Conservation (phyloP, 92 coral and sea anemone genomes). For the Meandrina meandrites region DNA sequence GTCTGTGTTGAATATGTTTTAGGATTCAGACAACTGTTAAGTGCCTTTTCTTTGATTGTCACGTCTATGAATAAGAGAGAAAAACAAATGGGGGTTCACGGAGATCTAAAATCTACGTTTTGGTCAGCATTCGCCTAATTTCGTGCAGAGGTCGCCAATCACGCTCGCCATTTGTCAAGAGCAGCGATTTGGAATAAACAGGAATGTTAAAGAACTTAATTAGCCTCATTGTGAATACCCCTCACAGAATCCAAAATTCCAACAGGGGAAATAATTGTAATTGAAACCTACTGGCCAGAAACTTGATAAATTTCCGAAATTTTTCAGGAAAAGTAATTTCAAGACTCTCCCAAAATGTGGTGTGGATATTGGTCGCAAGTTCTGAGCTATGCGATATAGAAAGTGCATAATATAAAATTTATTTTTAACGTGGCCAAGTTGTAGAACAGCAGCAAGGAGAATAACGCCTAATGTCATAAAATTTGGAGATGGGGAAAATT, state of each 20-base stretch:
- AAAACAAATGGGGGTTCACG: neutral
- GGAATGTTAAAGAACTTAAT: constrained; percentile 13
- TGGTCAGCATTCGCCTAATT: neutral
- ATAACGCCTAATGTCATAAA: neutral
- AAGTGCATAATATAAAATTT: neutral
- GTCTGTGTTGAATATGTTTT: constrained; percentile 19
- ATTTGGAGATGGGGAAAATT: neutral
- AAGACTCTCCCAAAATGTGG: constrained; percentile 4
- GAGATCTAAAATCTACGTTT: neutral
- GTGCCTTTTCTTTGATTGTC: neutral
- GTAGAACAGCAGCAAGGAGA: neutral
- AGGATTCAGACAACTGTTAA: neutral
- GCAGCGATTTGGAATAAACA: constrained; percentile 9
- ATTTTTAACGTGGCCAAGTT: neutral
- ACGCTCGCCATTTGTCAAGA: constrained; percentile 26
- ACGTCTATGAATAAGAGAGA: neutral
- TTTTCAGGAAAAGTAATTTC: neutral
- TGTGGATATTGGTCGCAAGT: constrained; percentile 23
- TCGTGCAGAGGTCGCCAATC: constrained; percentile 1
- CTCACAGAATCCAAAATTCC: neutral
- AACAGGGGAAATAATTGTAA: neutral
- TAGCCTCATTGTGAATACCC: neutral
- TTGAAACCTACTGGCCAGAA: neutral
- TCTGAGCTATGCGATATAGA: constrained; percentile 3
- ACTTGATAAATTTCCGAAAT: neutral